A percentile compares a stretch with the other conserved stretches of the same genome.
Evolutionary conservation across 2,113 vertebrate genomes (phyloP).

Genomic region (Chrysemys picta): DNA sequence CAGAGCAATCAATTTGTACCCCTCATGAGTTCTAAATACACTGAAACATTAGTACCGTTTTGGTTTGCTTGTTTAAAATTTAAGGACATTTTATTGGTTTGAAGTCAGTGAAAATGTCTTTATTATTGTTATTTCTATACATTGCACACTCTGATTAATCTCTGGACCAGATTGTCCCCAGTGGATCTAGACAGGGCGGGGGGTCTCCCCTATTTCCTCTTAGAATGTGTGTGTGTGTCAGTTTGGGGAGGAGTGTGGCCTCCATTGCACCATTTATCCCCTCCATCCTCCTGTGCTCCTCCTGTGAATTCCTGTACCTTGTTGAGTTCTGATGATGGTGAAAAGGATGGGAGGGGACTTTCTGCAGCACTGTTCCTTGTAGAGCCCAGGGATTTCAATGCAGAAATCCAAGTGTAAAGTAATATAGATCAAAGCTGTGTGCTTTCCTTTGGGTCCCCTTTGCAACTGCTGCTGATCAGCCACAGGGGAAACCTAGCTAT

Average conservation of each 20-base stretch:
- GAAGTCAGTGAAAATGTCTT: background rate
- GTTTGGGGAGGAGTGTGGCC: background rate
- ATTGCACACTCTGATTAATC: background rate
- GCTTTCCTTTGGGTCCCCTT: background rate
- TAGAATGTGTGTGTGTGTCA: background rate
- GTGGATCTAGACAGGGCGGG: background rate
- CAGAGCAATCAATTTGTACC: background rate
- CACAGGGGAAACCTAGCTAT: rapidly evolving
- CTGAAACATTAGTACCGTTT: rapidly evolving
- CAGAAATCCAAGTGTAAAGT: background rate
- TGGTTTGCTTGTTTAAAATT: background rate
- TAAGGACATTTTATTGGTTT: background rate
- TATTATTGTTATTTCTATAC: background rate
- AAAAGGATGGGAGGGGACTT: background rate
- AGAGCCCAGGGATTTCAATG: background rate
- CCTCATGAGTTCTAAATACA: rapidly evolving
- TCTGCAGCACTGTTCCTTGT: background rate
- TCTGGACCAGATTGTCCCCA: background rate
- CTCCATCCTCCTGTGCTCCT: background rate
- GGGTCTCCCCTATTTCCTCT: background rate
- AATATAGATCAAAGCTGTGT: background rate
- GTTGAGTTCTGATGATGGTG: background rate
- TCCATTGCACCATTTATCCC: background rate
- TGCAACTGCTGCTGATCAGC: background rate
- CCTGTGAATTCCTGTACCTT: background rate